Conservation (phyloP, 1,140 invertebrate genomes). For the Brachionus angularis region DNA sequence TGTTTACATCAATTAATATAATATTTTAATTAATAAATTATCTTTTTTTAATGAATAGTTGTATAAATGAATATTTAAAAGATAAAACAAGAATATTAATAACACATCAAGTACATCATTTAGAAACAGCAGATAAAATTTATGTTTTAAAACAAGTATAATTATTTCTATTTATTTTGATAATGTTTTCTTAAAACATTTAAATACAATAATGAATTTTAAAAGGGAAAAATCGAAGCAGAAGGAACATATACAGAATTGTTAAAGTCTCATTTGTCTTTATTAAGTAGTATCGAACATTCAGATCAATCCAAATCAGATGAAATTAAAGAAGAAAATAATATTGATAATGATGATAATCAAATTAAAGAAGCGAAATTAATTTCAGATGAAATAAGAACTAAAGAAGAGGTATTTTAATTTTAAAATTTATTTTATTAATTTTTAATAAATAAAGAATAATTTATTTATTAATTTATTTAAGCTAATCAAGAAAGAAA, state of each 20-base stretch:
- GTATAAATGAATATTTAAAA: slow-evolving; percentile 64
- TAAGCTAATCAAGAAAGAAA: slow-evolving; percentile 46
- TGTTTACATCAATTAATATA: too few relatives aligned
- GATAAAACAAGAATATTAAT: slow-evolving; percentile 74
- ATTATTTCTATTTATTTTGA: not conserved
- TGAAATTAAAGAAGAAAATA: not conserved
- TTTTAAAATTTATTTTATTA: too few relatives aligned
- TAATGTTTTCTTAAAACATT: not conserved
- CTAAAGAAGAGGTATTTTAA: too few relatives aligned
- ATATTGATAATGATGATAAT: not conserved
- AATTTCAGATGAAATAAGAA: too few relatives aligned
- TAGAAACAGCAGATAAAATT: slow-evolving; percentile 71
- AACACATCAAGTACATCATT: slow-evolving; percentile 78
- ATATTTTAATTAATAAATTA: too few relatives aligned
- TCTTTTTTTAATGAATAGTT: slow-evolving; percentile 49
- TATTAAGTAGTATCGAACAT: not conserved
- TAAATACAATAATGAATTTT: slow-evolving; percentile 2
- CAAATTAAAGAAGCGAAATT: not conserved
- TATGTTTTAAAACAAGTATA: slow-evolving; percentile 28
- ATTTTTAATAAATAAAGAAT: too few relatives aligned
- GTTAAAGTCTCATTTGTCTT: slow-evolving; percentile 19
- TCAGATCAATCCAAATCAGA: not conserved
- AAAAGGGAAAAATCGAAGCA: slow-evolving; percentile 50
- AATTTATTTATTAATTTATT: too few relatives aligned
- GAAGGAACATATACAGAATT: slow-evolving; percentile 56